Evolutionary conservation across 2,113 vertebrate genomes (phyloP).

Genomic region (Turdus rufiventris): DNA sequence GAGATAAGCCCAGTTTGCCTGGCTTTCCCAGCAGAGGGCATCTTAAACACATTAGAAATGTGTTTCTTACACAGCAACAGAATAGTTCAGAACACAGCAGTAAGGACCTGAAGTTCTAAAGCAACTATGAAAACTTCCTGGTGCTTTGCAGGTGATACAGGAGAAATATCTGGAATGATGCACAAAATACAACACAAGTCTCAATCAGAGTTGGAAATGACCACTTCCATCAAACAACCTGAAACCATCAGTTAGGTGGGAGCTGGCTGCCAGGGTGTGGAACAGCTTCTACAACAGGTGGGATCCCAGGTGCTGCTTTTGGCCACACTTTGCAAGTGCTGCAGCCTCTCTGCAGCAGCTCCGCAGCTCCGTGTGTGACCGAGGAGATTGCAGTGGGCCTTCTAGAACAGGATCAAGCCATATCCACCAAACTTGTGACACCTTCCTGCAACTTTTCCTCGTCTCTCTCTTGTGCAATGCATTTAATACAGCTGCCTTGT

Average conservation of each 20-base stretch:
- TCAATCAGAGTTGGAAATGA: background rate
- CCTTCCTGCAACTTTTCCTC: background rate
- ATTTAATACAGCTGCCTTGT: background rate
- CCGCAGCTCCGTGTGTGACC: fast-evolving
- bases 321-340: fast-evolving
- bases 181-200: background rate
- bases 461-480: background rate
- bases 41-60: conserved; percentile 54
- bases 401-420: background rate
- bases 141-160: background rate
- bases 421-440: background rate
- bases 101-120: background rate
- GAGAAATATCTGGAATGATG: background rate
- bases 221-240: background rate
- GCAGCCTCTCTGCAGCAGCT: background rate
- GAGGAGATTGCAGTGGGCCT: background rate
- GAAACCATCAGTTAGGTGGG: background rate
- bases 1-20: conserved; percentile 8
- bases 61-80: background rate
- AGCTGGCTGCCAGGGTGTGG: background rate
- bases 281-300: background rate
- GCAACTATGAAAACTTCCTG: background rate
- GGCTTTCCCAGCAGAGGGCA: conserved; percentile 78
- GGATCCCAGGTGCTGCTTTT: background rate
- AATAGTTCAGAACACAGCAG: background rate